Conservation (phyloP, 2,888 invertebrate genomes). For the Idaea straminata region DNA sequence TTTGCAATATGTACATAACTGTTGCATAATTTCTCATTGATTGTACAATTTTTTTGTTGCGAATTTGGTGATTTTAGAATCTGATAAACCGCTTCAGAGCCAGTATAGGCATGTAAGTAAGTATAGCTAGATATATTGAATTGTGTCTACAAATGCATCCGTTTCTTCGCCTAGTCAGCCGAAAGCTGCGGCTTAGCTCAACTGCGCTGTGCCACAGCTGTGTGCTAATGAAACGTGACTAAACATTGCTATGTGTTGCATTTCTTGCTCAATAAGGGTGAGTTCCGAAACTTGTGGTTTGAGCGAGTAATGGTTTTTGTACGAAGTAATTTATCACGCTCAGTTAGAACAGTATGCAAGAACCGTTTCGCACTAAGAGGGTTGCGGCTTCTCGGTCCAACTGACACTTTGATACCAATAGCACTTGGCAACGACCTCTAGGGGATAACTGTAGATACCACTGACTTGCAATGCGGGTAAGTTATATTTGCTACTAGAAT, state of each 20-base stretch:
- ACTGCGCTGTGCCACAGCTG: conserved; percentile 8
- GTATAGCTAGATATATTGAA: background rate
- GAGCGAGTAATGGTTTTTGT: conserved; percentile 25
- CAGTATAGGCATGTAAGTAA: background rate
- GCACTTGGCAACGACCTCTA: conserved; percentile 31
- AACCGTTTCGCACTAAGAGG: conserved; percentile 35
- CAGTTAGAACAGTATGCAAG: conserved; percentile 8
- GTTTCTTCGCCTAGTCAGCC: conserved; percentile 18
- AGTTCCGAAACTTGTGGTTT: conserved; percentile 5
- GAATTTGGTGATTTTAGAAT: too few species aligned
- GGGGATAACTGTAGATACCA: conserved; percentile 20
- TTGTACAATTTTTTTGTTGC: too few species aligned
- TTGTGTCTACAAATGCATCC: conserved; percentile 22
- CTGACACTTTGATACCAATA: conserved; percentile 46
- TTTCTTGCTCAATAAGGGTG: conserved; percentile 15
- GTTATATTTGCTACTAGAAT: background rate
- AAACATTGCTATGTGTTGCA: conserved; percentile 21
- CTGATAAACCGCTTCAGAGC: background rate
- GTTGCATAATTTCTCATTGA: too few species aligned
- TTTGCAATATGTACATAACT: too few species aligned
- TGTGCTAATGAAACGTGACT: conserved; percentile 18
- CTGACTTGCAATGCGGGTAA: background rate
- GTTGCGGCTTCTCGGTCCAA: conserved; percentile 38
- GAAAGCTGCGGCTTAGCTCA: conserved; percentile 22
- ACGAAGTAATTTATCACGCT: conserved; percentile 13